Evolutionary conservation across 2,888 invertebrate genomes (phyloP).

Genomic region (Nasonovia ribisnigri): DNA sequence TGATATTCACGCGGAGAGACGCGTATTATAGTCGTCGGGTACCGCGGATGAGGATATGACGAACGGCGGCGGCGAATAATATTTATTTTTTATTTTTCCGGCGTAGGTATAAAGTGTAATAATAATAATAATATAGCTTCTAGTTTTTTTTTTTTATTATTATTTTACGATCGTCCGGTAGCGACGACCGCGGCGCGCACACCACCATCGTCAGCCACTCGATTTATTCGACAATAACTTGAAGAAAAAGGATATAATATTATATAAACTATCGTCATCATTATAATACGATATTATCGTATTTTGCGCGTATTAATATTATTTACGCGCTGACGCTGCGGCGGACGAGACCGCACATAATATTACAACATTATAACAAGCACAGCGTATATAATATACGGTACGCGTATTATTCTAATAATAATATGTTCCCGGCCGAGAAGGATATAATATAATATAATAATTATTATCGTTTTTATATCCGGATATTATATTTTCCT

Average conservation of each 20-base stretch:
- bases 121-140: neutral
- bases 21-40: neutral
- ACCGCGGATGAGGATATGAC: neutral
- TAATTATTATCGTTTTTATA: neutral
- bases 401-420: neutral
- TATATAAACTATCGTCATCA: neutral
- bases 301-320: neutral
- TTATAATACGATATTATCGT: neutral
- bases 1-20: neutral
- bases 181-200: neutral
- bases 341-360: neutral
- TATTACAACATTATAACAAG: neutral
- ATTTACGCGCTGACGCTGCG: neutral
- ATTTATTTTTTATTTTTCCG: neutral
- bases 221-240: neutral
- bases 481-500: neutral
- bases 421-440: neutral
- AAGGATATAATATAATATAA: neutral
- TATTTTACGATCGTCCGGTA: slow-evolving; percentile 1
- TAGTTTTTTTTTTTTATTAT: slow-evolving; percentile 7
- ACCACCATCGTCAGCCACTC: neutral
- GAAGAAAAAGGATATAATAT: neutral
- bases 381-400: neutral
- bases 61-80: neutral
- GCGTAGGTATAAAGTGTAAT: neutral